These are phyloP conservation scores for Siniperca undulata DNA, from an alignment of 2,797 vertebrate species.

Conservation along the genomic window DNA sequence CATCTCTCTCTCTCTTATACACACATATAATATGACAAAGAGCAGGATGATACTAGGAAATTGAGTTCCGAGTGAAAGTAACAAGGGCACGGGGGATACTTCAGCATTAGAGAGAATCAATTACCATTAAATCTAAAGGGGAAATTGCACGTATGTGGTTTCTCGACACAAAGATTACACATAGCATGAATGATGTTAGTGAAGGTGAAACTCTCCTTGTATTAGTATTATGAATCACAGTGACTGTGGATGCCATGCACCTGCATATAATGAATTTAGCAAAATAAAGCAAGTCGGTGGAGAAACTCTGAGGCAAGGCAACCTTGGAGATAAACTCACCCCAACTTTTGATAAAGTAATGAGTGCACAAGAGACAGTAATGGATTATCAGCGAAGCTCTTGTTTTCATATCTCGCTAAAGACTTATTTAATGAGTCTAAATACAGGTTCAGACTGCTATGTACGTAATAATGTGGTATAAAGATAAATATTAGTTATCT, in stretches of 20 bases:
- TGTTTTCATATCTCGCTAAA: conserved; percentile 62
- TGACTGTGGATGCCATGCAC: conserved; percentile 42
- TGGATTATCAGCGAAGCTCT: conserved; percentile 61
- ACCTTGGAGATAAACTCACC: conserved; percentile 73
- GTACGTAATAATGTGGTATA: conserved; percentile 55
- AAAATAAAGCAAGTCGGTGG: conserved; percentile 59
- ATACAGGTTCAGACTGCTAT: conserved; percentile 32
- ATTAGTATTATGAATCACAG: conserved; percentile 59
- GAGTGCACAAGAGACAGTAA: conserved; percentile 61
- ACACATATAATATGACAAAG: conserved; percentile 73
- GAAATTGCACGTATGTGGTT: conserved; percentile 72
- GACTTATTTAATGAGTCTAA: conserved; percentile 67
- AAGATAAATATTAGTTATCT: conserved; percentile 60
- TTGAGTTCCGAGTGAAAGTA: conserved; percentile 71
- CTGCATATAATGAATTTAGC: conserved; percentile 59
- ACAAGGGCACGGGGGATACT: conserved; percentile 72
- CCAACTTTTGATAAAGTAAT: conserved; percentile 68
- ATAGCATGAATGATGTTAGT: conserved; percentile 62
- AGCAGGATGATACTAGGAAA: conserved; percentile 70
- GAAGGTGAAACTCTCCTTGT: conserved; percentile 74
- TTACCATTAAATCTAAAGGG: conserved; percentile 76
- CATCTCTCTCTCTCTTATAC: conserved; percentile 15
- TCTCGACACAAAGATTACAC: conserved; percentile 65
- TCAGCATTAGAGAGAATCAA: conserved; percentile 76
- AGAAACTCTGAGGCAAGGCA: conserved; percentile 54